Evolutionary conservation across 2,113 vertebrate species (phyloP).

Genomic region (Burhinus bistriatus): DNA sequence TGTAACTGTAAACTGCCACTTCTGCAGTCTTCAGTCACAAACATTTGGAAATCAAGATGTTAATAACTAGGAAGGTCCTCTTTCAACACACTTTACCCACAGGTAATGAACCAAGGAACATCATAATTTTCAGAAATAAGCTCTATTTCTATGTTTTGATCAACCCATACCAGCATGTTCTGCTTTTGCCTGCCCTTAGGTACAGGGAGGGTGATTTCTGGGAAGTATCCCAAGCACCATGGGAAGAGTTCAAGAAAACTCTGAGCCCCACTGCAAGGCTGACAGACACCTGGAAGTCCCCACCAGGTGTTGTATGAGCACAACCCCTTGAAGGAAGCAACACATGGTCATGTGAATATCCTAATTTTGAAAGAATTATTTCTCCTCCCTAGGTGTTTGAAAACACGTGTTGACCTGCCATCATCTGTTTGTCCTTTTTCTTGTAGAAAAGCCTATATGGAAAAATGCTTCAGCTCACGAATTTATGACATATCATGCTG

Average conservation of each 20-base stretch:
- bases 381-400: not conserved
- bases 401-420: not conserved
- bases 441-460: not conserved
- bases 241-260: not conserved
- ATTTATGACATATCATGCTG: not conserved
- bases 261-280: not conserved
- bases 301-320: not conserved
- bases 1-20: not conserved
- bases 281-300: not conserved
- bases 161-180: not conserved
- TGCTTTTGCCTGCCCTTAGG: not conserved
- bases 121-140: not conserved
- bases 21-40: not conserved
- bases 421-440: not conserved
- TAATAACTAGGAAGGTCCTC: not conserved
- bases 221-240: not conserved
- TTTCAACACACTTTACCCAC: not conserved
- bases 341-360: not conserved
- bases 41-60: not conserved
- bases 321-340: not conserved
- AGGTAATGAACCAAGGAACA: not conserved
- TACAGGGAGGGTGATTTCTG: not conserved
- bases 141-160: not conserved
- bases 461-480: not conserved
- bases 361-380: not conserved